Evolutionary conservation across 2,888 invertebrate species (phyloP), one percentile per base, ranked within the genome.

Genomic region (Macaria notata): DNA sequence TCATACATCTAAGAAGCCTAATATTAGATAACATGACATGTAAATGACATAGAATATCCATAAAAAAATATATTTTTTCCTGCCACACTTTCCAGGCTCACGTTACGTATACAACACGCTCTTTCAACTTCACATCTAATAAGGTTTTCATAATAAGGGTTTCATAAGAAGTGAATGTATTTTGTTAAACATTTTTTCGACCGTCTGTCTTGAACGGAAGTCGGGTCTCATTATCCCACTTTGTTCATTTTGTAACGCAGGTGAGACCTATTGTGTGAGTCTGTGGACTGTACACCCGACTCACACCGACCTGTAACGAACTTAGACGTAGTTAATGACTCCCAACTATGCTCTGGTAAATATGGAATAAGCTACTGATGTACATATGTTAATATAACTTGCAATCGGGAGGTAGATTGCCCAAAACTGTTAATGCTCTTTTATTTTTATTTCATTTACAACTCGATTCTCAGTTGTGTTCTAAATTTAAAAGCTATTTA

Each of bases 271-370:
- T 48, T 58, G 49, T 59, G 50, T 55, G 51, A 48, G 33, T 60
- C 61, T 19, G 19, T 19, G 19, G 2, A 19, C 67, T 74, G 73
- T 71, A 72, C 66, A 69, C 60, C 69, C 65, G 63, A 69, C 42
- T 59, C 56, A 54, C 51, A 50, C 56, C 54, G 64, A 65, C 60
- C 62, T 71, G 75, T 76, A 81, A 83, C 79, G 68, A 78, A 82
- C 76, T 83, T 81, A 80, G 70, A 68, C 69, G 68, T 78, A 84
- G 80, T 82, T 83, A 83, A 83, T 82, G 80, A 79, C 78, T 79
- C 47, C 72, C 68, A 80, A 83, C 73, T 81, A n/a, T n/a, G n/a
- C n/a, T n/a, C n/a, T n/a, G n/a, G n/a, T n/a, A n/a, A n/a, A n/a
- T n/a, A n/a, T n/a, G n/a, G n/a, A n/a, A n/a, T n/a, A n/a, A n/a